Evolutionary conservation across 1,140 invertebrate species (phyloP).

Genomic region (Bombus terrestris): DNA sequence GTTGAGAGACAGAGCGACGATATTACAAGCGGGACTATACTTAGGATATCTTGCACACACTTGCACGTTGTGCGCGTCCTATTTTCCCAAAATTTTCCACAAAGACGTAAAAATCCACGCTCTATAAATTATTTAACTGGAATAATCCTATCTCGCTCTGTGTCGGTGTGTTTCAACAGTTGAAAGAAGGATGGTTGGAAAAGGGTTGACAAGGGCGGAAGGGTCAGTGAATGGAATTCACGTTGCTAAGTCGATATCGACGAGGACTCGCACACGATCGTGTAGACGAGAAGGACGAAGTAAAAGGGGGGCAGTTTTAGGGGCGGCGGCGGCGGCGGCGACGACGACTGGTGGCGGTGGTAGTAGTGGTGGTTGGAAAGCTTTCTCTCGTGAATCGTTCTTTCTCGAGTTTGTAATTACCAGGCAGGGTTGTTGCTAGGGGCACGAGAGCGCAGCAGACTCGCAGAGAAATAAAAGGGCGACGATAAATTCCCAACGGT

Average conservation of each 20-base stretch:
- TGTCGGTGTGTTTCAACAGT: too few species aligned
- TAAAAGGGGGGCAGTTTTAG: background rate
- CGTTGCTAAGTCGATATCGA: constrained; percentile 26
- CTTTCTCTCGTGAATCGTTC: constrained; percentile 32
- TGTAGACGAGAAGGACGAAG: background rate
- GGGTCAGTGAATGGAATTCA: background rate
- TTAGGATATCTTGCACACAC: too few species aligned
- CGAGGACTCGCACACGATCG: constrained; percentile 1
- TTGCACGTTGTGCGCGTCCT: too few species aligned
- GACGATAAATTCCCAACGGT: constrained; percentile 43
- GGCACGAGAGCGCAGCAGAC: constrained; percentile 27
- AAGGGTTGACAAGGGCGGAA: background rate
- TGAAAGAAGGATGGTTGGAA: background rate
- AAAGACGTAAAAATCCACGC: too few species aligned
- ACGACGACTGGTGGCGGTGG: background rate
- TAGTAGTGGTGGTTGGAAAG: background rate
- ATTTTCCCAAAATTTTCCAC: too few species aligned
- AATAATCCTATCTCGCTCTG: too few species aligned
- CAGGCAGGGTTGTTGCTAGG: constrained; percentile 49
- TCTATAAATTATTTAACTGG: too few species aligned
- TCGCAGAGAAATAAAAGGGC: constrained; percentile 39
- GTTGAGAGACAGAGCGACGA: too few species aligned
- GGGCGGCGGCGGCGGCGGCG: background rate
- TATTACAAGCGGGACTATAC: too few species aligned
- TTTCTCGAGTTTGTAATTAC: constrained; percentile 47